Evolutionary conservation across 2,113 vertebrate genomes (phyloP).

Genomic region (Eublepharis macularius): DNA sequence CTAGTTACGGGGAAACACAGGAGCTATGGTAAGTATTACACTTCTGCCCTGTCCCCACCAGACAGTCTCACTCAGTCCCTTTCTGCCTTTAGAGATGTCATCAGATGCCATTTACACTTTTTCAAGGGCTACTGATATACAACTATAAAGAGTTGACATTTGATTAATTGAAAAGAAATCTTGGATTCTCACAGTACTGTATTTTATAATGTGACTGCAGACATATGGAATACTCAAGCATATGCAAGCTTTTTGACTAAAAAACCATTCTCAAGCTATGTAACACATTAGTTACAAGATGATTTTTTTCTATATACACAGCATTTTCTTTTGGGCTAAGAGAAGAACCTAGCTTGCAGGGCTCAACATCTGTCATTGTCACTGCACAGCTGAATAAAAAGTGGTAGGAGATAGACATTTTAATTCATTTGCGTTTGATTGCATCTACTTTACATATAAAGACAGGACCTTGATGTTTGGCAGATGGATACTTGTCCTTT

Average conservation of each 20-base stretch:
- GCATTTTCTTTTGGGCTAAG: neutral
- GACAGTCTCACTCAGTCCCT: neutral
- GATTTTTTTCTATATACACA: neutral
- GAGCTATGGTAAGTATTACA: neutral
- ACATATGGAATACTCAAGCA: neutral
- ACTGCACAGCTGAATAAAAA: neutral
- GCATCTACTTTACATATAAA: neutral
- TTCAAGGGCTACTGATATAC: neutral
- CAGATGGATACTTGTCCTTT: constrained; percentile 8
- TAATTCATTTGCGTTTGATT: no score
- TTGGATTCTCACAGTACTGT: neutral
- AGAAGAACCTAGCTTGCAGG: neutral
- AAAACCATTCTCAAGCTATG: neutral
- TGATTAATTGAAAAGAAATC: neutral
- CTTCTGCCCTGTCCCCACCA: neutral
- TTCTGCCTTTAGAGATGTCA: neutral
- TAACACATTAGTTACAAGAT: neutral
- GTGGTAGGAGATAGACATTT: neutral
- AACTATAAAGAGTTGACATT: neutral
- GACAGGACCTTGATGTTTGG: neutral
- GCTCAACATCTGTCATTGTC: neutral
- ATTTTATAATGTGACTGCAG: neutral
- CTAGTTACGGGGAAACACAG: neutral
- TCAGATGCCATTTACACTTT: neutral
- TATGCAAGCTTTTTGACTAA: neutral